phyloP scores from a whole-genome alignment of 2,797 vertebrate genomes.

The Clarias fuscus region DNA sequence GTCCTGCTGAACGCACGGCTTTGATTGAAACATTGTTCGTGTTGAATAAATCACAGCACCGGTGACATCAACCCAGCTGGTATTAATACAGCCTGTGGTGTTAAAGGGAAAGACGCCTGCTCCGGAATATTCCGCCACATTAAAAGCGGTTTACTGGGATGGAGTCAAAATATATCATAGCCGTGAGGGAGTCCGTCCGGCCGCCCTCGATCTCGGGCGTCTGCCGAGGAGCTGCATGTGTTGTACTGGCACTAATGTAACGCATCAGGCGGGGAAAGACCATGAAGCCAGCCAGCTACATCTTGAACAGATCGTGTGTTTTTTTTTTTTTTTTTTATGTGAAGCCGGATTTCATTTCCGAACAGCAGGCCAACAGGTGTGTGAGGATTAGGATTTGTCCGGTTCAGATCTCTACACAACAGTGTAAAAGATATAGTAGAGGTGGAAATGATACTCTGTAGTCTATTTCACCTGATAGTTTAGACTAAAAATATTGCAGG shows the following conservation, averaged over 20 bases:
- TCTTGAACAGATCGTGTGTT: constrained; percentile 30
- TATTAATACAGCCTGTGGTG: constrained; percentile 39
- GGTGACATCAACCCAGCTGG: constrained; percentile 39
- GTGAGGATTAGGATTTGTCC: constrained; percentile 13
- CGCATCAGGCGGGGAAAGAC: constrained; percentile 1
- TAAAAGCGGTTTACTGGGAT: constrained; percentile 31
- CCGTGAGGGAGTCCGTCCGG: constrained; percentile 7
- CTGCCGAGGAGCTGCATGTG: constrained; percentile 6
- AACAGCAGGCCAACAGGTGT: constrained; percentile 8
- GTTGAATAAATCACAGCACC: constrained; percentile 48
- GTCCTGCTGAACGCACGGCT: constrained; percentile 32
- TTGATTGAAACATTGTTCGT: constrained; percentile 41
- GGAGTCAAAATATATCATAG: neutral
- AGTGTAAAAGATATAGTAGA: neutral
- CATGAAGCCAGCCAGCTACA: constrained; percentile 1
- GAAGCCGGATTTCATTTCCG: constrained; percentile 18
- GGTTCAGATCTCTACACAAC: neutral
- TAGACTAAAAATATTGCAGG: neutral
- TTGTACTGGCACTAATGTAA: neutral
- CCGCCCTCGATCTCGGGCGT: constrained; percentile 26
- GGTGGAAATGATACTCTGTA: neutral
- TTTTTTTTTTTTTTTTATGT: neutral
- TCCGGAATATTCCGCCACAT: constrained; percentile 29
- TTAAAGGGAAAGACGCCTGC: constrained; percentile 18
- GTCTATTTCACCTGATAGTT: neutral